Evolutionary conservation across 2,113 vertebrate genomes (phyloP).

Genomic region (Lophotis ruficrista): DNA sequence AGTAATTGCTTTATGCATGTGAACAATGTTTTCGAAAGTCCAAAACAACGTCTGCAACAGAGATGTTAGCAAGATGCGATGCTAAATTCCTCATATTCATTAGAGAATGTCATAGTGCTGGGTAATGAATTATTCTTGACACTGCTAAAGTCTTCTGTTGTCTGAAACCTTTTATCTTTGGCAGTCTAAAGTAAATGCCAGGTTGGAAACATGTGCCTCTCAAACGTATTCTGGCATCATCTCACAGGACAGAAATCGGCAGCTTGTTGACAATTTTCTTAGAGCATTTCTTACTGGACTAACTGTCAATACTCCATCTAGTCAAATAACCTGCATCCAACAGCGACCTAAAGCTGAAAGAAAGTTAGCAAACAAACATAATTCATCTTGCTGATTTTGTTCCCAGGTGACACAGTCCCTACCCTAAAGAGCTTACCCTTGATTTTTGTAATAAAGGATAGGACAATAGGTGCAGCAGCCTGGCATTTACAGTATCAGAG

Average conservation of each 20-base stretch:
- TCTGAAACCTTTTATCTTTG: conserved; percentile 62
- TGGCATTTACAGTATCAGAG: conserved; percentile 14
- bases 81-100: conserved; percentile 37
- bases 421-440: not conserved
- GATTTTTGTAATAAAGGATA: not conserved
- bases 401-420: not conserved
- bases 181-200: conserved; percentile 60
- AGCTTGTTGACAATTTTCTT: conserved; percentile 65
- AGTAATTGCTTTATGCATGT: conserved; percentile 38
- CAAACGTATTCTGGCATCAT: conserved; percentile 45
- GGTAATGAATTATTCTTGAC: conserved; percentile 49
- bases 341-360: not conserved
- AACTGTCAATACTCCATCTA: conserved; percentile 37
- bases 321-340: conserved; percentile 26
- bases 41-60: conserved; percentile 33
- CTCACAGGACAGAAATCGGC: conserved; percentile 18
- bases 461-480: not conserved
- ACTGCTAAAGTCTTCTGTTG: conserved; percentile 28
- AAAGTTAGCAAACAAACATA: conserved; percentile 32
- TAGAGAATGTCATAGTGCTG: conserved; percentile 39
- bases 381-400: not conserved
- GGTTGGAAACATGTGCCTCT: not conserved
- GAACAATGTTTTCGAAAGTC: conserved; percentile 36
- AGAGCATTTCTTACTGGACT: conserved; percentile 48
- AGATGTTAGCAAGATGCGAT: not conserved